Base-by-base conservation (phyloP, 1,140 invertebrate genomes). In the Zaprionus africanus region DNA sequence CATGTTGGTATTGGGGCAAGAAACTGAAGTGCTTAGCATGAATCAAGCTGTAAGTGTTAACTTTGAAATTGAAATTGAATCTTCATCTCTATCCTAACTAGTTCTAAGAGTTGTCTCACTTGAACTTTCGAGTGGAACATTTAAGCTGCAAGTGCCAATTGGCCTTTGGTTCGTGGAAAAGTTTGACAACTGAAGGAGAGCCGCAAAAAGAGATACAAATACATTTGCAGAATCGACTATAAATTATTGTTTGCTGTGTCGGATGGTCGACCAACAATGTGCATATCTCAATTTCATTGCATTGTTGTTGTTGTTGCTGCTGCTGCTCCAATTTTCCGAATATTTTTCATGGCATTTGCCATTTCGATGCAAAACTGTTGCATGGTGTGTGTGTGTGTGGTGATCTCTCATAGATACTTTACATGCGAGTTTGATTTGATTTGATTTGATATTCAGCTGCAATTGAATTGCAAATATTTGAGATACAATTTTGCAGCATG, bases 401-500 rank as follows among this genome's bases (percentile, higher is more conserved):
- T 38, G 58, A 68, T 68, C 64, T 57, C 49, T 46, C 53, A 46
- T 65, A 31, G 49, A 62, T 36, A 15, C 51, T 66, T 22, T 46
- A 62, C 15, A 56, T 75, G 46, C 61, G 63, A 46, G 72, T 81
- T 73, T 60, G 26, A 57, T 81, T 81, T 81, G 34, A 68, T 81
- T 88, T 80, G 34, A 59, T 71, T 75, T 70, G 58, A 64, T 71
- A 72, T 73, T 64, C 54, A 56, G 46, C 46, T 79, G 78, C 85
- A 87, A 90, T 88, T 88, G 84, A 88, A 87, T 87, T 87, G 81
- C 81, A 88, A 87, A 90, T 88, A 86, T 86, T 82, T 86, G 67
- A 41, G 66, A 76, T 72, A 86, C 76, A 79, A 82, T 80, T 81
- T 76, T 49, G 59, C 67, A 68, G 73, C 64, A 69, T 78, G 51